Conservation (phyloP, 2,797 vertebrate genomes). For the Selene dorsalis region DNA sequence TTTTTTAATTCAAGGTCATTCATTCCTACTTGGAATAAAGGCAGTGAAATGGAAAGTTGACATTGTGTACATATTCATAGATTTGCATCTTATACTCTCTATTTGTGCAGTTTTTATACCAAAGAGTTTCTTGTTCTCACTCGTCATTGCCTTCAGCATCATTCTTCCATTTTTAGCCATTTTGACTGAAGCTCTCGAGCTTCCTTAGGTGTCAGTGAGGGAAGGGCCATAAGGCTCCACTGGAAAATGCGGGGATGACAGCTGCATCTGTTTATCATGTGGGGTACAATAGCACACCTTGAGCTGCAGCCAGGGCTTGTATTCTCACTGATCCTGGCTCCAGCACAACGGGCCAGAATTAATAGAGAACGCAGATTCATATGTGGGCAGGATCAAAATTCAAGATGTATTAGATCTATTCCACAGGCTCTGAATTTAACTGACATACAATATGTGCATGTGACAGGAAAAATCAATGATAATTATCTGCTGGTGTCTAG, state of each 20-base stretch:
- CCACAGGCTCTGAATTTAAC: conserved; percentile 21
- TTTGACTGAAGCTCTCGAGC: conserved; percentile 37
- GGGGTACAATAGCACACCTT: conserved; percentile 68
- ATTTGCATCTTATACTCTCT: not conserved
- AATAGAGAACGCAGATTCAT: conserved; percentile 54
- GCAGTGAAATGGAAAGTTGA: not conserved
- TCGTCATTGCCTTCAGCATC: conserved; percentile 6
- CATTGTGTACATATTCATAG: not conserved
- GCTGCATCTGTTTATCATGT: conserved; percentile 69
- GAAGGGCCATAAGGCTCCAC: conserved; percentile 39
- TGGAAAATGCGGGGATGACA: conserved; percentile 56
- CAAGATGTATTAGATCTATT: conserved; percentile 20
- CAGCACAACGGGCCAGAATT: conserved; percentile 32
- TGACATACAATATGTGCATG: conserved; percentile 16
- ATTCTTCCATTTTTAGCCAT: conserved; percentile 50
- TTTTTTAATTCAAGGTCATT: conserved; percentile 14
- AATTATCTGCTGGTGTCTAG: not conserved
- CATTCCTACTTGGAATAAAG: conserved; percentile 1
- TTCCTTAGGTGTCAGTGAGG: conserved; percentile 34
- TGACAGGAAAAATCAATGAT: conserved; percentile 7
- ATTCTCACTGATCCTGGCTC: conserved; percentile 56
- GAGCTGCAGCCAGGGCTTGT: conserved; percentile 53
- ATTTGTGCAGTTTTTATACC: not conserved
- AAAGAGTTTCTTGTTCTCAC: not conserved
- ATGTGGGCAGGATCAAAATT: conserved; percentile 47